Base-by-base conservation (phyloP, 2,888 invertebrate genomes). In the Noctua fimbriata region DNA sequence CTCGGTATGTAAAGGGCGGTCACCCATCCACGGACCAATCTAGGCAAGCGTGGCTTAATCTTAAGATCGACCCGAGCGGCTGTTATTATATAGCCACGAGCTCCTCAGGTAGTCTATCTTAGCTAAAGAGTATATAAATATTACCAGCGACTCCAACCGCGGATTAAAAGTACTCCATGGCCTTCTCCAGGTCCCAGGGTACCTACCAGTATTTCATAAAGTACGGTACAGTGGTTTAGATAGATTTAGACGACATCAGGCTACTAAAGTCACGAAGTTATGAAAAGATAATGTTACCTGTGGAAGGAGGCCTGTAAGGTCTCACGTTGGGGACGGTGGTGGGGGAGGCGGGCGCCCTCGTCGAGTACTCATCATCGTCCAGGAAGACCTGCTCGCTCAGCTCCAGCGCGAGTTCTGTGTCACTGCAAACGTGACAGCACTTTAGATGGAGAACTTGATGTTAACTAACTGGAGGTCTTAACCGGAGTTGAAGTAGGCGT, bases 291-390 rank as follows among this genome's bases (percentile, higher is more conserved):
- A 32, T 21, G 12, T 78, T 95, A 97, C 98, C 98, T 89, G 98
- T 98, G 66, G 98, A 98, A 66, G 98, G 98, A 14, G 98, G 98
- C 85, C 98, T 95, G 82, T 98, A 98, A 36, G 98, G 94, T 67
- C 97, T 95, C 60, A 97, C 98, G 91, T 97, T 98, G 82, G 98
- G 98, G 73, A 98, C 98, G 24, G 98, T 98, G 83, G 98, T 98
- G 55, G 98, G 98, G 21, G 98, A 98, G 2, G 98, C 98, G 28
- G 98, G 98, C 55, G 98, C 98, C 3, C 96, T 90, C 49, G 90
- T 92, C 2, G 94, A 89, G 90, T 97, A 98, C 91, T 97, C 97
- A 55, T 96, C 97, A 78, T 98, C 97, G 89, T 98, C 98, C 10
- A 98, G 95, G 90, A 97, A 98, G 84, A 98, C 97, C 78, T 97